A percentile compares a stretch with the other conserved stretches of the same genome.
These are phyloP conservation scores for Gymnothorax javanicus DNA, from an alignment of 2,797 vertebrate species.

Conservation along the genomic window DNA sequence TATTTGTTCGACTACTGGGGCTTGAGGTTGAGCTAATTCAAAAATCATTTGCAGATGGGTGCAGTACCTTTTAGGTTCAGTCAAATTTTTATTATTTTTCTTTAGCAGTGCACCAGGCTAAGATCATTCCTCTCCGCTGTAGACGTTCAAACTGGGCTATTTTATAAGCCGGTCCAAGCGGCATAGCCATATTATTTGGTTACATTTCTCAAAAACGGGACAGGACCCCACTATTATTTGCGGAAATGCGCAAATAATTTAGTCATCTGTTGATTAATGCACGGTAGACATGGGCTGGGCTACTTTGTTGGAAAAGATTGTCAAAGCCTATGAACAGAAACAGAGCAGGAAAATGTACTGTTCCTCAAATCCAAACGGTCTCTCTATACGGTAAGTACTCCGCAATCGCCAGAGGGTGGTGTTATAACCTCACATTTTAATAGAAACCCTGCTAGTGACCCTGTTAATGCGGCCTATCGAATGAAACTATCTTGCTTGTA, in stretches of 20 bases:
- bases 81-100: too few relatives aligned
- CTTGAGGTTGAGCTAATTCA: too few relatives aligned
- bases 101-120: not conserved
- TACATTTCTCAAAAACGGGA: not conserved
- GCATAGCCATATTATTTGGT: not conserved
- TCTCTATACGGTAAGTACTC: not conserved
- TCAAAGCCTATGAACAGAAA: not conserved
- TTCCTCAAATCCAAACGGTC: not conserved
- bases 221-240: not conserved
- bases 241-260: not conserved
- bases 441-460: not conserved
- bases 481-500: not conserved
- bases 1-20: too few relatives aligned
- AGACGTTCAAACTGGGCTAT: not conserved
- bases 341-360: not conserved
- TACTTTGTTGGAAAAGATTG: not conserved
- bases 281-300: too few relatives aligned
- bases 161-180: not conserved
- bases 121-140: not conserved
- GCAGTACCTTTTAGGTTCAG: too few relatives aligned
- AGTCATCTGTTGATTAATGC: too few relatives aligned
- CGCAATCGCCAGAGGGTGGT: constrained; percentile 59
- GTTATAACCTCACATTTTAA: constrained; percentile 35
- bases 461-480: not conserved
- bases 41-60: too few relatives aligned